Evolutionary conservation across 2,797 vertebrate species (phyloP).

Genomic region (Syngnathus acus): DNA sequence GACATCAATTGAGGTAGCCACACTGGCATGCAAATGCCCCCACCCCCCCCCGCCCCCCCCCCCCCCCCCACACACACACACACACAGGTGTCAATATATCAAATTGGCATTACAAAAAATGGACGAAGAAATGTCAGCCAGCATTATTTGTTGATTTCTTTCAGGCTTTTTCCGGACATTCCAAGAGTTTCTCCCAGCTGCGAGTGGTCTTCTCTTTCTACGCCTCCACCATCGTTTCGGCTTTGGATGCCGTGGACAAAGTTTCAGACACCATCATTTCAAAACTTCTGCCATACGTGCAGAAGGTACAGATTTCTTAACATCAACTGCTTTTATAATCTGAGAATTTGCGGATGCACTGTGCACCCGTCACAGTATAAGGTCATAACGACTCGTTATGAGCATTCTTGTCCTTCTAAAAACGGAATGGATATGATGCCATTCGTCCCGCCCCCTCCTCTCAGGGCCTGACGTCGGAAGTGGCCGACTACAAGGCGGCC

Average conservation of each 20-base stretch:
- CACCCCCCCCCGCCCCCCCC: too few relatives aligned
- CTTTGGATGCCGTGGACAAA: constrained; percentile 71
- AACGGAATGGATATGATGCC: neutral
- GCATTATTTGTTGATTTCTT: neutral
- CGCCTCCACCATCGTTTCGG: constrained; percentile 79
- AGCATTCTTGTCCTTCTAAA: too few relatives aligned
- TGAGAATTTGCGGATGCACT: too few relatives aligned
- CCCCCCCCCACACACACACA: too few relatives aligned
- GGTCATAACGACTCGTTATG: too few relatives aligned
- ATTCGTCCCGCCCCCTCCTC: neutral
- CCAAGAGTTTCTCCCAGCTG: constrained; percentile 71
- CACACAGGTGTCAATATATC: too few relatives aligned
- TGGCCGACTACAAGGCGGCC: constrained; percentile 85
- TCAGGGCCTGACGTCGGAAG: constrained; percentile 86
- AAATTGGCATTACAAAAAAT: too few relatives aligned
- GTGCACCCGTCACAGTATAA: too few relatives aligned
- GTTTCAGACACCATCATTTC: constrained; percentile 76
- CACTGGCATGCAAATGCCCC: neutral
- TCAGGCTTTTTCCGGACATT: constrained; percentile 74
- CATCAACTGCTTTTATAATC: too few relatives aligned
- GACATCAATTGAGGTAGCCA: constrained; percentile 78
- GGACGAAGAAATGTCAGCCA: neutral
- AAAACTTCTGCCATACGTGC: constrained; percentile 86
- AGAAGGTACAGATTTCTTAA: constrained; percentile 58
- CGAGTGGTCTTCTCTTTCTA: constrained; percentile 90